Evolutionary conservation across 1,140 invertebrate species (phyloP).

Genomic region (Drosophila eugracilis): DNA sequence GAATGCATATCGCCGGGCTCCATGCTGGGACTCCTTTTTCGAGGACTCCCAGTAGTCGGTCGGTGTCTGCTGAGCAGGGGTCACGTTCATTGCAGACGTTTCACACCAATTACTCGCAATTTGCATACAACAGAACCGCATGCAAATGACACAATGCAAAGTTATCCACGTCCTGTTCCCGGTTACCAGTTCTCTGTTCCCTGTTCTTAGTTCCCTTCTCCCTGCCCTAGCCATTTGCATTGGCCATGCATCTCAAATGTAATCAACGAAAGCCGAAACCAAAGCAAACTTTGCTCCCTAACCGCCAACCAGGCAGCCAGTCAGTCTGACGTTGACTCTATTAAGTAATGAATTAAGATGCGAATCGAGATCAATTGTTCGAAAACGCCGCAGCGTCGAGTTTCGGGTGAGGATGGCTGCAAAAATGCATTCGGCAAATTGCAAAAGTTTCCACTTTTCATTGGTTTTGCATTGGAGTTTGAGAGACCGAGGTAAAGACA

Average conservation of each 20-base stretch:
- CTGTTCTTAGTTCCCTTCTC: background rate
- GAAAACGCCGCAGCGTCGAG: constrained; percentile 55
- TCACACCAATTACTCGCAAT: constrained; percentile 81
- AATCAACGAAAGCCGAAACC: constrained; percentile 66
- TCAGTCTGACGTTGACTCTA: constrained; percentile 52
- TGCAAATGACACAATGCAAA: constrained; percentile 78
- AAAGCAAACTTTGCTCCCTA: constrained; percentile 53
- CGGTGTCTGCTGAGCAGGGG: constrained; percentile 37
- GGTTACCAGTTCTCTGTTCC: background rate
- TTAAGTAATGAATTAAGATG: constrained; percentile 79
- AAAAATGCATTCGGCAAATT: constrained; percentile 71
- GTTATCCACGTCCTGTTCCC: constrained; percentile 30
- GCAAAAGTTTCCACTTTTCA: constrained; percentile 65
- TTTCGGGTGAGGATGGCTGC: constrained; percentile 5
- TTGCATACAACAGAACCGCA: constrained; percentile 77
- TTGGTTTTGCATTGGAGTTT: constrained; percentile 50
- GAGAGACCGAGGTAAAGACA: too few relatives aligned
- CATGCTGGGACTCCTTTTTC: background rate
- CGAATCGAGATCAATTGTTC: constrained; percentile 78
- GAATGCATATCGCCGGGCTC: constrained; percentile 47
- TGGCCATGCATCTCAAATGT: constrained; percentile 75
- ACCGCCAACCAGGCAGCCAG: constrained; percentile 21
- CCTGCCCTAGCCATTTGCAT: constrained; percentile 36
- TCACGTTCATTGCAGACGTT: constrained; percentile 73
- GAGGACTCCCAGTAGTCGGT: constrained; percentile 1